Base-by-base conservation (phyloP, 2,797 vertebrate species). In the Argyrosomus regius region DNA sequence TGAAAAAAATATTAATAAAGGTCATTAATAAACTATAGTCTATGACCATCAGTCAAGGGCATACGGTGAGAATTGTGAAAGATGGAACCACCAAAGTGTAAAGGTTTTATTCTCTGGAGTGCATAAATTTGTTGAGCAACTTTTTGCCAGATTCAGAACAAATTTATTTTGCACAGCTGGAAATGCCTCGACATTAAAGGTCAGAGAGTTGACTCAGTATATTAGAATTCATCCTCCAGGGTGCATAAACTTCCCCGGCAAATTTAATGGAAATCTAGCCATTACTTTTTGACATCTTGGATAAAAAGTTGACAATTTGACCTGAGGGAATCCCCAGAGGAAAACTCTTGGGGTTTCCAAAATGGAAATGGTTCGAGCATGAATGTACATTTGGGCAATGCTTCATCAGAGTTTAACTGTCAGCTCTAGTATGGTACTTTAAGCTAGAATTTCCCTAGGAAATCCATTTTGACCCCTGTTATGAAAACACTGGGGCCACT, bases 281-380 rank as follows among this genome's bases (percentile, higher is more conserved):
- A 56, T 76, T 85, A 75, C 26, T 63, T 73, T 70, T 58, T 64
- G 63, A 60, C 71, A 65, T 80, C 65, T 65, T 64, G 39, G 28
- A 22, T 62, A 24, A 53, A 60, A 50, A 49, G 58, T 54, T 64
- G 72, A 68, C 52, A 35, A 10, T 69, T 73, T 60, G 74, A 80
- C 81, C 74, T 9, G 16, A 45, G 53, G 73, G 35, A 35, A 14
- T 78, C 70, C 76, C 56, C 3, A n/a, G 53, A 70, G 70, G 50
- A 28, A 31, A 48, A 52, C 39, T 56, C 50, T 39, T 41, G 45
- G 52, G 68, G 5, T 50, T 59, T 70, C 17, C 57, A 67, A 74
- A 75, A 78, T 59, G 35, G 20, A 73, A 72, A 48, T 53, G 16
- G 39, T 76, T 82, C 57, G 72, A 65, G 79, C 73, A 11, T 82